A percentile compares a stretch with the other conserved stretches of the same genome.
Evolutionary conservation across 2,797 vertebrate genomes (phyloP).

Genomic region (Apodemus agrarius): DNA sequence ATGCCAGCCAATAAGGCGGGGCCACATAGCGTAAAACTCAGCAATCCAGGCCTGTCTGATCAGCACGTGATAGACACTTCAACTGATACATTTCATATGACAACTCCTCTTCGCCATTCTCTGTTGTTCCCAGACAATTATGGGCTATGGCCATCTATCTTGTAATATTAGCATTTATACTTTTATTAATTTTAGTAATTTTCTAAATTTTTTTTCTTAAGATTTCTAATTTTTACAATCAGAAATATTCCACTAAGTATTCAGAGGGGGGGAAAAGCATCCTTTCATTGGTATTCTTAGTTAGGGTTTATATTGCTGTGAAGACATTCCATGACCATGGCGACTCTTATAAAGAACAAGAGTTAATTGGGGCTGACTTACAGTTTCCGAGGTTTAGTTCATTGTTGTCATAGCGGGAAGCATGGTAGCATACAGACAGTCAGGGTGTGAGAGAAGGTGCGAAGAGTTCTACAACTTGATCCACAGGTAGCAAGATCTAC

Average conservation of each 20-base stretch:
- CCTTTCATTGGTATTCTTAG: slow-evolving; percentile 24
- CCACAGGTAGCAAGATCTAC: not conserved
- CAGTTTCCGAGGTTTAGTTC: not conserved
- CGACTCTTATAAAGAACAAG: not conserved
- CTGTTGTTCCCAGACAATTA: not conserved
- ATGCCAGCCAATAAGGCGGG: not conserved
- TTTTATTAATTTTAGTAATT: slow-evolving; percentile 44
- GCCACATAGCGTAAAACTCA: not conserved
- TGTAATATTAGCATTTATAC: not conserved
- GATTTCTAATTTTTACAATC: slow-evolving; percentile 9
- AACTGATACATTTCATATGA: not conserved
- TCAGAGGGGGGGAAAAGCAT: not conserved
- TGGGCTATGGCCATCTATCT: not conserved
- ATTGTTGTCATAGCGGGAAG: not conserved
- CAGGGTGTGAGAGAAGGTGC: not conserved
- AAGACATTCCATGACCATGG: not conserved
- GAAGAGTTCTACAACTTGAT: not conserved
- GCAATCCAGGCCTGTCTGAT: not conserved
- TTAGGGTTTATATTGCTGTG: not conserved
- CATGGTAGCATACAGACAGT: not conserved
- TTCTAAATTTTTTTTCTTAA: slow-evolving; percentile 36
- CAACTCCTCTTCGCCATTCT: not conserved
- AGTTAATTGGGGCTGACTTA: not conserved
- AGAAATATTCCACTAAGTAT: slow-evolving; percentile 18
- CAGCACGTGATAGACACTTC: not conserved